phyloP scores from a whole-genome alignment of 2,888 invertebrate species.

The Drosophila dives region DNA sequence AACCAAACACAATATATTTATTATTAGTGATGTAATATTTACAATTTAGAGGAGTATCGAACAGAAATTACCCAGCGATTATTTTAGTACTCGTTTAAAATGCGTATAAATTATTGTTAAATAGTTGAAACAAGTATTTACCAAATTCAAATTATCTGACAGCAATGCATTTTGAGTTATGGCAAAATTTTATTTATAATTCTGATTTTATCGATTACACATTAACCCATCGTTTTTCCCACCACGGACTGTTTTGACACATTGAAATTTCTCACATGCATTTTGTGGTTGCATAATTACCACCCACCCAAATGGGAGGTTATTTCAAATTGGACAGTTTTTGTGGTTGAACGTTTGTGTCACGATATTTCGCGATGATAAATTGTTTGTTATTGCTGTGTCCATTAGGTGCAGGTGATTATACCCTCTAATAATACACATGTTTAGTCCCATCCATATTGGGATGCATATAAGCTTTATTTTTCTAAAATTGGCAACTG shows the following conservation, averaged over 20 bases:
- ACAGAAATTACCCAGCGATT: background rate
- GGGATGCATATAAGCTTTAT: background rate
- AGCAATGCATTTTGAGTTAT: background rate
- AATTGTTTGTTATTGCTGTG: constrained; percentile 49
- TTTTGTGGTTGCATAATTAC: constrained; percentile 61
- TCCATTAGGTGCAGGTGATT: constrained; percentile 29
- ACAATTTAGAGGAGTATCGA: background rate
- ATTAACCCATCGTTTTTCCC: background rate
- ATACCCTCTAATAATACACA: background rate
- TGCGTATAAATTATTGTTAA: background rate
- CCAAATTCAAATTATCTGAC: background rate
- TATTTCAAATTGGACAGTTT: constrained; percentile 61
- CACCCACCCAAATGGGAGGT: constrained; percentile 36
- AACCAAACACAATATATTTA: background rate
- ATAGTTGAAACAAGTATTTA: background rate
- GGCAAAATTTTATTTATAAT: background rate
- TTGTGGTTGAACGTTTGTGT: constrained; percentile 58
- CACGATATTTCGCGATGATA: constrained; percentile 50
- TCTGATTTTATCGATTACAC: constrained; percentile 2
- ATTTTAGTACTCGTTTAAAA: background rate
- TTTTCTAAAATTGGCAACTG: background rate
- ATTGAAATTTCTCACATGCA: constrained; percentile 28
- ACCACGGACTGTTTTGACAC: constrained; percentile 25
- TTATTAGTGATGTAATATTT: background rate
- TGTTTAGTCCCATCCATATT: background rate